Conservation (phyloP, 2,113 vertebrate genomes). For the Corythaixoides concolor region DNA sequence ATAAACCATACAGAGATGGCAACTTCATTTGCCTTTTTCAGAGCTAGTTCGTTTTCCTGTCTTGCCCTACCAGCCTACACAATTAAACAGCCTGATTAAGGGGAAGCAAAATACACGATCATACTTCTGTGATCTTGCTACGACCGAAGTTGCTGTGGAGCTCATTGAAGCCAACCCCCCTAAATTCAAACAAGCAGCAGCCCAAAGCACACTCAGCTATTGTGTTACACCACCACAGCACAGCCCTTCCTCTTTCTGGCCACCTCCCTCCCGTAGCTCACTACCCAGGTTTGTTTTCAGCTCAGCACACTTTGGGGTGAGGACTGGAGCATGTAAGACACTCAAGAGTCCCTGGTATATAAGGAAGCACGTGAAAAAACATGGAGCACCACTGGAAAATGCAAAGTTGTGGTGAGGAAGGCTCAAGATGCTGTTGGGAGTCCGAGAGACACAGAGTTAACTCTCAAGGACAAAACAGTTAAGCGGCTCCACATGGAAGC, state of each 20-base stretch:
- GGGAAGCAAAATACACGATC: neutral
- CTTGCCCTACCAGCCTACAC: neutral
- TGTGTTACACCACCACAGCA: rapidly evolving
- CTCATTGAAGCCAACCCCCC: neutral
- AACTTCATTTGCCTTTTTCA: neutral
- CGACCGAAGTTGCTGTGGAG: neutral
- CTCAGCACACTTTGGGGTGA: neutral
- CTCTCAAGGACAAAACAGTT: neutral
- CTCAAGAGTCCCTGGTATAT: neutral
- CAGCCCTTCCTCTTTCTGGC: neutral
- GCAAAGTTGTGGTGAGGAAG: neutral
- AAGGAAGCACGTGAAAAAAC: neutral
- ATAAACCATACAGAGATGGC: neutral
- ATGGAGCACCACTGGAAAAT: neutral
- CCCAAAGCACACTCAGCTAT: neutral
- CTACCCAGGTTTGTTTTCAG: neutral
- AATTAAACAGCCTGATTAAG: neutral
- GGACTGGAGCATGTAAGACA: neutral
- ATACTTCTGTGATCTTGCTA: neutral
- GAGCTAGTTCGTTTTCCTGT: neutral
- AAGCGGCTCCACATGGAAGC: neutral
- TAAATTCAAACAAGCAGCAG: rapidly evolving
- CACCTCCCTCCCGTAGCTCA: neutral
- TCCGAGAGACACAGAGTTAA: neutral
- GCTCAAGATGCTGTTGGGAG: neutral